phyloP scores from a whole-genome alignment of 2,113 vertebrate genomes.

The Pelvicachromis taeniatus region DNA sequence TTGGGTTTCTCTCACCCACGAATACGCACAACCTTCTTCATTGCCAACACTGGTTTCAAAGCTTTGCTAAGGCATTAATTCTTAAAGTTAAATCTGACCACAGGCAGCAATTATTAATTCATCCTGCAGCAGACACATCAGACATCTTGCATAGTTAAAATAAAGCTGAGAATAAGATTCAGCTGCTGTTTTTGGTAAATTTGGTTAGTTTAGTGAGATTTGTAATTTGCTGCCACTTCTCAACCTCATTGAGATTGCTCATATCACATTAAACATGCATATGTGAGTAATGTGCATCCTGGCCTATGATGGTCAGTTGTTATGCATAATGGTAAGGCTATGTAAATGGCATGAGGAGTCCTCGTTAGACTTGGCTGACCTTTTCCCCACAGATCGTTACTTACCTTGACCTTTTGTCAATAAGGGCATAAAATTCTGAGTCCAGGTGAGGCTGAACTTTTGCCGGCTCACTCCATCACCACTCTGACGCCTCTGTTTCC shows the following conservation, averaged over 20 bases:
- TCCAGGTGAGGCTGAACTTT: constrained; percentile 55
- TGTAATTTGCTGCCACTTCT: neutral
- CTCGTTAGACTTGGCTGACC: constrained; percentile 47
- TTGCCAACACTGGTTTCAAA: constrained; percentile 31
- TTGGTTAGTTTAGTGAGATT: neutral
- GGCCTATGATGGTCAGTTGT: neutral
- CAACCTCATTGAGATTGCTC: neutral
- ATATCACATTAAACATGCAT: neutral
- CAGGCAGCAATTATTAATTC: constrained; percentile 33
- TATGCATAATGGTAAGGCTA: constrained; percentile 6
- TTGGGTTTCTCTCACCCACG: neutral
- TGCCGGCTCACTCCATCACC: constrained; percentile 45
- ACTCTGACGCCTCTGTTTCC: neutral
- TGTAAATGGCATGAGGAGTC: constrained; percentile 34
- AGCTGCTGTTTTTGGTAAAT: neutral
- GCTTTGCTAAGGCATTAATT: constrained; percentile 30
- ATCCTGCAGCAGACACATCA: constrained; percentile 27
- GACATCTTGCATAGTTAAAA: constrained; percentile 30
- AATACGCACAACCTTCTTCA: neutral
- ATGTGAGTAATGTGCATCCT: neutral
- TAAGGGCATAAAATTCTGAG: constrained; percentile 35
- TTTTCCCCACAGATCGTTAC: constrained; percentile 51
- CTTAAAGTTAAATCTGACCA: constrained; percentile 51
- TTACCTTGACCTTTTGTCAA: constrained; percentile 66
- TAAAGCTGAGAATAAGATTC: constrained; percentile 14